Evolutionary conservation across 2,797 vertebrate genomes (phyloP).

Genomic region (Mionectes olivaceus): DNA sequence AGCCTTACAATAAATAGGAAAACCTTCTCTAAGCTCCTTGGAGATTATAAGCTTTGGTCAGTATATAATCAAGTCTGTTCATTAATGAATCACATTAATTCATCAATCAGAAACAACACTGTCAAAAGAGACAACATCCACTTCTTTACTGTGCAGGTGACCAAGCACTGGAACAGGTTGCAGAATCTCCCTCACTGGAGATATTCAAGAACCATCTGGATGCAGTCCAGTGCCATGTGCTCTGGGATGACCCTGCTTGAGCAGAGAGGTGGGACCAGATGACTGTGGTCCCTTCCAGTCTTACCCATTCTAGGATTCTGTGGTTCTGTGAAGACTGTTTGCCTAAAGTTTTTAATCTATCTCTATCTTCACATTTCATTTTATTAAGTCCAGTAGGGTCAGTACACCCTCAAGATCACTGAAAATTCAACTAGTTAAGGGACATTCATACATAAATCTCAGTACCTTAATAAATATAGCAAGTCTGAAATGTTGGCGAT

Average conservation of each 20-base stretch:
- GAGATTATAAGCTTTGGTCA: not conserved
- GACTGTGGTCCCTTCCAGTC: not conserved
- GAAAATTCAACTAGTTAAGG: not conserved
- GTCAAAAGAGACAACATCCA: not conserved
- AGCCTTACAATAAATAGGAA: not conserved
- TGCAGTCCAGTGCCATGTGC: not conserved
- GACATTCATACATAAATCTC: not conserved
- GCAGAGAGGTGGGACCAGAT: not conserved
- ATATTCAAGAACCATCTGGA: not conserved
- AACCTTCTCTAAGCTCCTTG: not conserved
- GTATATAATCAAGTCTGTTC: not conserved
- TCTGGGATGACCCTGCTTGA: not conserved
- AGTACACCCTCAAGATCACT: not conserved
- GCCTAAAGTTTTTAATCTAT: not conserved
- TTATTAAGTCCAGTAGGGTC: not conserved
- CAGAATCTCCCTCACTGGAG: not conserved
- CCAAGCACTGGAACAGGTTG: not conserved
- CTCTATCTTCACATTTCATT: not conserved
- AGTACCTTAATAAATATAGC: not conserved
- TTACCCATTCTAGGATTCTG: too few relatives aligned
- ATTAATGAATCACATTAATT: not conserved
- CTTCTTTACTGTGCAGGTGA: not conserved
- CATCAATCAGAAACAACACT: not conserved
- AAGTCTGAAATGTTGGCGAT: not conserved
- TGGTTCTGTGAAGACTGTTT: not conserved